Base-by-base conservation (phyloP, 37 sponge, comb jelly and placozoan genomes). In the Diacarnus erythraeanus region DNA sequence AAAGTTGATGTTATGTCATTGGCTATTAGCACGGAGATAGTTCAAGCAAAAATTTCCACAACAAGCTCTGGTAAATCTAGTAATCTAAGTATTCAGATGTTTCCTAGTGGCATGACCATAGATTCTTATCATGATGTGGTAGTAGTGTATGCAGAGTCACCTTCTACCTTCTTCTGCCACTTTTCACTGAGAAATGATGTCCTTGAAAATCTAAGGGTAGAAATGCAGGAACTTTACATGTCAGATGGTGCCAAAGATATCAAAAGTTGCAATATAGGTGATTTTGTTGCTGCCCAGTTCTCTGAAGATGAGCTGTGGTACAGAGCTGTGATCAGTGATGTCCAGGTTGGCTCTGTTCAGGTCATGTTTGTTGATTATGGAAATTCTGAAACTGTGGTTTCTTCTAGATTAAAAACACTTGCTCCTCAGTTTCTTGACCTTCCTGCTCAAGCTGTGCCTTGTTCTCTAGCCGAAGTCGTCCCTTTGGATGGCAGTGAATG, bases 281-380 rank as follows among this genome's bases (percentile, higher is more conserved):
- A 72, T 31, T 43, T 78, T 27, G 68, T 80, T 12, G 80, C 61
- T 58, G 82, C 81, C 25, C 77, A 67, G 51, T 90, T 63, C 38
- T 69, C 74, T 39, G 61, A 42, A 29, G 86, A 90, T 77, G 70
- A 71, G 6, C 34, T 8, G 22, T 85, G 83, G 83, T 90, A 90
- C 69, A 35, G 90, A 47, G 81, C 57, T 8, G 33, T 69, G 21
- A 64, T 90, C 18, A 34, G 35, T 4, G 42, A 5, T 22, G 43
- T 83, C 23, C 9, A 36, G 20, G 2, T 2, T 22, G 27, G 47
- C 37, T 42, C 22, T 39, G 75, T 38, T 6, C 23, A 38, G 15
- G 69, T 77, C 2, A 18, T 63, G 9, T 86, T 79, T 47, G 75
- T 89, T 23, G 90, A 89, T 74, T 86, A 87, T 44, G 92, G 92